A percentile compares a stretch with the other conserved stretches of the same genome.
Evolutionary conservation across 2,797 vertebrate genomes (phyloP).

Genomic region (Synaphobranchus kaupii): DNA sequence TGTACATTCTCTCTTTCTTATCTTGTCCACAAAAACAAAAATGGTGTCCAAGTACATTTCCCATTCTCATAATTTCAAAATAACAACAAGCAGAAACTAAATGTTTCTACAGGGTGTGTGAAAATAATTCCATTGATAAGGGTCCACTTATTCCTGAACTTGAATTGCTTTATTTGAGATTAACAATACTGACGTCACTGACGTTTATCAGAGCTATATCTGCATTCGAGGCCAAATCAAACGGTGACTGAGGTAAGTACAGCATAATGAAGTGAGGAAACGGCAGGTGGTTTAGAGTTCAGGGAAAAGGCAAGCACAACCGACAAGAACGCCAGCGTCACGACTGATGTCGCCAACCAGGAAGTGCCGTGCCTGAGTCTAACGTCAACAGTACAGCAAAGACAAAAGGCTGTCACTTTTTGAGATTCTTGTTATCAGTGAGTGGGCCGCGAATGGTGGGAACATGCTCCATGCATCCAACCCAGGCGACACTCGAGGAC

Average conservation of each 20-base stretch:
- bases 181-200: background rate
- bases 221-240: background rate
- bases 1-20: constrained; percentile 14
- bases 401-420: background rate
- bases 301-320: background rate
- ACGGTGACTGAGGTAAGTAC: background rate
- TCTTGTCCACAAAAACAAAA: background rate
- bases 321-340: background rate
- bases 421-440: background rate
- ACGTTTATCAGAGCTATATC: background rate
- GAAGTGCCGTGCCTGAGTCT: background rate
- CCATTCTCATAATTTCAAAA: constrained; percentile 14
- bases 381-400: background rate
- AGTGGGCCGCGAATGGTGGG: background rate
- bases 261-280: background rate
- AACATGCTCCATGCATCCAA: background rate
- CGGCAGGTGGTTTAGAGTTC: background rate
- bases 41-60: background rate
- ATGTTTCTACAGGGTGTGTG: background rate
- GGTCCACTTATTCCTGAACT: background rate
- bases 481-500: background rate
- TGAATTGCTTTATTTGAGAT: background rate
- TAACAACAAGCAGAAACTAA: constrained; percentile 2
- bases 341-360: background rate
- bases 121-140: background rate